A percentile compares a stretch with the other conserved stretches of the same genome.
Conservation (phyloP, 2,797 vertebrate genomes). For the Kryptopterus vitreolus region DNA sequence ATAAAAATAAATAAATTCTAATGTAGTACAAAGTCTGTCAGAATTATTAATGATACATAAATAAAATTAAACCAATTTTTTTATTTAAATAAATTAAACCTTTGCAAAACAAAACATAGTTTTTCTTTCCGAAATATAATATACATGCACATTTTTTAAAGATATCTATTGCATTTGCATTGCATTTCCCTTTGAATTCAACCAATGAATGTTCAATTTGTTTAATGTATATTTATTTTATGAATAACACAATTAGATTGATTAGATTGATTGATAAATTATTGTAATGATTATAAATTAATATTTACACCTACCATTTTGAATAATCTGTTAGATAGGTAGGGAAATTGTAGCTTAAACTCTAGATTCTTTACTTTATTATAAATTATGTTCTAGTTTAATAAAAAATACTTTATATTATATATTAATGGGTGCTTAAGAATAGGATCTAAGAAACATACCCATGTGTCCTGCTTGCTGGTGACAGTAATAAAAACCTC, state of each 20-base stretch:
- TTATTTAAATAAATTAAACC: no score
- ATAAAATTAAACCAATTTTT: no score
- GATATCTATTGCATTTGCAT: not conserved
- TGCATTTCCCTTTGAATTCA: no score
- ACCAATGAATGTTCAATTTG: no score
- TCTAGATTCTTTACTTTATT: not conserved
- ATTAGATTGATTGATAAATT: no score
- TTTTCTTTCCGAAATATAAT: not conserved
- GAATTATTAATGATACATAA: not conserved
- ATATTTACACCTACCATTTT: not conserved
- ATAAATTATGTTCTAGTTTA: not conserved
- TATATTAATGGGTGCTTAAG: not conserved
- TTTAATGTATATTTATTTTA: no score
- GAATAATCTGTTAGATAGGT: not conserved
- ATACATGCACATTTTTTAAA: not conserved
- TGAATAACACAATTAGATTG: no score
- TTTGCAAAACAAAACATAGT: not conserved
- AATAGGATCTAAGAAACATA: slow-evolving; percentile 24
- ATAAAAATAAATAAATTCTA: not conserved
- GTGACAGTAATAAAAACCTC: slow-evolving; percentile 44
- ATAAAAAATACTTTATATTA: not conserved
- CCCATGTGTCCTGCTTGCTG: slow-evolving; percentile 52
- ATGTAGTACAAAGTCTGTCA: not conserved
- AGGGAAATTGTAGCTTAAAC: not conserved
- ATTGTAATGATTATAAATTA: not conserved